These are phyloP conservation scores for Anser brachyrhynchus DNA, from an alignment of 2,113 vertebrate genomes.

Conservation along the genomic window DNA sequence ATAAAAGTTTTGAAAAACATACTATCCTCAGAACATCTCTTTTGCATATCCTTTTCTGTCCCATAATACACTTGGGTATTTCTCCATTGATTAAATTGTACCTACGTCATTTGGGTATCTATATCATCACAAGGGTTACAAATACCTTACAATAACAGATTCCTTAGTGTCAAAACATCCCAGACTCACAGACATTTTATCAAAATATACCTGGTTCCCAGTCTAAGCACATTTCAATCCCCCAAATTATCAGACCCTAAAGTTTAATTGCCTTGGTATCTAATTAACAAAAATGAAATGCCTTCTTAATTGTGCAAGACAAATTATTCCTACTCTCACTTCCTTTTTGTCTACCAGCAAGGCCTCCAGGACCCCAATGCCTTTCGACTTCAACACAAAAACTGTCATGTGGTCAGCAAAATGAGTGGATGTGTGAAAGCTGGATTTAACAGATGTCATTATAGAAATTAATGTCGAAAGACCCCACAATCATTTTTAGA, in stretches of 20 bases:
- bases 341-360: accelerated
- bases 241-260: background rate
- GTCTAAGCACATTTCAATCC: background rate
- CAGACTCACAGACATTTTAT: background rate
- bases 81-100: background rate
- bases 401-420: background rate
- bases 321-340: background rate
- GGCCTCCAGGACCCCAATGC: accelerated
- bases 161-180: background rate
- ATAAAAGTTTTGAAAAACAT: background rate
- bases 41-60: background rate
- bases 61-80: background rate
- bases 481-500: accelerated
- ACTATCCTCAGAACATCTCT: background rate
- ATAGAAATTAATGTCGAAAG: background rate
- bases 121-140: background rate
- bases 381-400: background rate
- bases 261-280: background rate
- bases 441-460: background rate
- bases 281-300: background rate
- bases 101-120: background rate
- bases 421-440: background rate
- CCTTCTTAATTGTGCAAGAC: background rate
- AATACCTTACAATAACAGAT: background rate
- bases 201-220: background rate